These are phyloP conservation scores for Stegophylla sp. DNA, from an alignment of 2,888 invertebrate species.

Conservation along the genomic window DNA sequence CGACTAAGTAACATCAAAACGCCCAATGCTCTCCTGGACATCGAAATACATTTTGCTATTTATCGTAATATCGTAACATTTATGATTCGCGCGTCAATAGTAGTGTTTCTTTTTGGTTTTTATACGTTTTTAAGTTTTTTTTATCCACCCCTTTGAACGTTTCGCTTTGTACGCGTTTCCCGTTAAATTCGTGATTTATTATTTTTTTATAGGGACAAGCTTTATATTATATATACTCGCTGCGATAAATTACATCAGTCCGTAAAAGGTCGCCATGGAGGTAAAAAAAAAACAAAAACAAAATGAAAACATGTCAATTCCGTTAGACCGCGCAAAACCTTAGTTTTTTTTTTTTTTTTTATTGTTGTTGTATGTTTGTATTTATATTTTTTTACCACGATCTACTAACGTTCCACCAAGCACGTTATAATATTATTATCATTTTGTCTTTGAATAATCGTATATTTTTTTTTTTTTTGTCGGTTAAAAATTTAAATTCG, in stretches of 20 bases:
- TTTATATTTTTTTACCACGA: background rate
- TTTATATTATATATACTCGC: background rate
- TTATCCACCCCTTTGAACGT: background rate
- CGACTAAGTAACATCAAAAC: background rate
- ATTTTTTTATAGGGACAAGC: background rate
- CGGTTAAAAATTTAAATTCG: too few relatives aligned
- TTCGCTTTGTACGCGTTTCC: background rate
- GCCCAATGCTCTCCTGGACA: background rate
- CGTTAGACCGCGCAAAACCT: background rate
- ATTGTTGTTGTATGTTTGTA: too few relatives aligned
- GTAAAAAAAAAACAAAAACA: background rate
- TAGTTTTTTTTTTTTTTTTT: too few relatives aligned
- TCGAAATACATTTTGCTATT: background rate
- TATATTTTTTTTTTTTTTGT: background rate
- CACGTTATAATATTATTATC: too few relatives aligned
- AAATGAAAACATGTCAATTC: background rate
- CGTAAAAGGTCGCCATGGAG: background rate
- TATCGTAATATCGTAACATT: too few relatives aligned
- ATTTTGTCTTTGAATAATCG: too few relatives aligned
- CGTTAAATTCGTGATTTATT: background rate
- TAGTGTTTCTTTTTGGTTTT: background rate
- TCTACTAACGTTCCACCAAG: too few relatives aligned
- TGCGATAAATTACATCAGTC: slow-evolving; percentile 9
- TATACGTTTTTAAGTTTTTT: background rate
- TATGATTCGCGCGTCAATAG: too few relatives aligned